phyloP scores from a whole-genome alignment of 2,888 invertebrate species.

The Eurytoma californica region DNA sequence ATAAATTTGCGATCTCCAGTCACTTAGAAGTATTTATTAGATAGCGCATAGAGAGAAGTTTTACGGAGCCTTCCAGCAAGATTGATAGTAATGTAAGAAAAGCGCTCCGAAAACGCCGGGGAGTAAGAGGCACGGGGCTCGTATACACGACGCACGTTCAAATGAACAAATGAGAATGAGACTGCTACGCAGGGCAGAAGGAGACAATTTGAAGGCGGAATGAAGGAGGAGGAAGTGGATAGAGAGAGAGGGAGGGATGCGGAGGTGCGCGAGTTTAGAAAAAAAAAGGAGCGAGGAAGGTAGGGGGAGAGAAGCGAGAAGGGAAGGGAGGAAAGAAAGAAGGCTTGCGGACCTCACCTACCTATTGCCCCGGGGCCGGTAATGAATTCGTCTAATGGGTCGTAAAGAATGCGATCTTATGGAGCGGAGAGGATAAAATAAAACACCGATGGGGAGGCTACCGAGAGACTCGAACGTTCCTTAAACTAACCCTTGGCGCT shows the following conservation, averaged over 20 bases:
- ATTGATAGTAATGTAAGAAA: conserved; percentile 51
- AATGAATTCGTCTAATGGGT: conserved; percentile 76
- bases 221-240: conserved; percentile 23
- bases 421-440: conserved; percentile 73
- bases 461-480: conserved; percentile 66
- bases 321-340: conserved; percentile 58
- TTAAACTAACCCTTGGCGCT: conserved; percentile 67
- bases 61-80: conserved; percentile 24
- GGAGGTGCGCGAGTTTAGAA: conserved; percentile 12
- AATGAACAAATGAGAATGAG: conserved; percentile 57
- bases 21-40: conserved; percentile 52
- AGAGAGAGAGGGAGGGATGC: conserved; percentile 17
- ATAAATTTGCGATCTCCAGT: conserved; percentile 49
- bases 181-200: conserved; percentile 35
- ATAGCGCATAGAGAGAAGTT: conserved; percentile 33
- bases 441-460: conserved; percentile 71
- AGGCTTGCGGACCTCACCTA: conserved; percentile 66
- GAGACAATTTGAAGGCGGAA: conserved; percentile 50
- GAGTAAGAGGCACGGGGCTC: conserved; percentile 12
- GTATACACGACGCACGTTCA: conserved; percentile 41
- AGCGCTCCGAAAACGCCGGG: conserved; percentile 23
- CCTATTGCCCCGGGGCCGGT: conserved; percentile 70
- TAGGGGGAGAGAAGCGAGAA: conserved; percentile 55
- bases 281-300: conserved; percentile 35
- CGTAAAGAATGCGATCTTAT: conserved; percentile 75